These are phyloP conservation scores for Rotaria macrura DNA, from an alignment of 2,888 invertebrate genomes.

Conservation along the genomic window DNA sequence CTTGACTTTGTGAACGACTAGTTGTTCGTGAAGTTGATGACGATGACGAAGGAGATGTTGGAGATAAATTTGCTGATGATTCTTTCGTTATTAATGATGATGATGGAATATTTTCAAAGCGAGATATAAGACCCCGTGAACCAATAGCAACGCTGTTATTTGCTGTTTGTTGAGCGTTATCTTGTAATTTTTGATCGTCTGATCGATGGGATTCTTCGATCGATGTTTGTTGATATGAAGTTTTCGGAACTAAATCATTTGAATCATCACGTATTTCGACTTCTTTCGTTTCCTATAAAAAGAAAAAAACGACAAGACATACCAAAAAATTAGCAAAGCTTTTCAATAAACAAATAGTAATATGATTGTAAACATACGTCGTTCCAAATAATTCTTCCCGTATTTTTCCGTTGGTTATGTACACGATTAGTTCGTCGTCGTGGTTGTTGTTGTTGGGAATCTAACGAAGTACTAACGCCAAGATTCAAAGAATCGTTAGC, in stretches of 20 bases:
- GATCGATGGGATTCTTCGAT: neutral
- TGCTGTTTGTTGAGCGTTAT: constrained; percentile 7
- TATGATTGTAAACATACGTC: neutral
- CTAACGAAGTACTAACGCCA: neutral
- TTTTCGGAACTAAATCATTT: neutral
- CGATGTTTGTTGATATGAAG: neutral
- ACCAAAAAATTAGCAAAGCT: too few species aligned
- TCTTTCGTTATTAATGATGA: neutral
- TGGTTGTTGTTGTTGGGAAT: constrained; percentile 5
- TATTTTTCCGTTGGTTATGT: neutral
- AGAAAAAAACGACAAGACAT: too few species aligned
- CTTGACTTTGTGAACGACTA: constrained; percentile 13
- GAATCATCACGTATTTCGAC: constrained; percentile 15
- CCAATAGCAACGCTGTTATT: neutral
- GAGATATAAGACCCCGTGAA: neutral
- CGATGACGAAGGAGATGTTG: neutral
- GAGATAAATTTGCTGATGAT: neutral
- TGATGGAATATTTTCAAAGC: neutral
- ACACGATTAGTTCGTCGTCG: constrained; percentile 2
- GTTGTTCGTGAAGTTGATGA: neutral
- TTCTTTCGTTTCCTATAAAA: constrained; percentile 13
- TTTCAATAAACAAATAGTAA: neutral
- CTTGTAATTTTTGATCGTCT: constrained; percentile 21
- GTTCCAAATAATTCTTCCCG: constrained; percentile 14
- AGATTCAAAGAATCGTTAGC: neutral